A percentile compares a stretch with the other conserved stretches of the same genome.
phyloP scores from a whole-genome alignment of 2,888 invertebrate genomes.

The Pegoplata infirma region DNA sequence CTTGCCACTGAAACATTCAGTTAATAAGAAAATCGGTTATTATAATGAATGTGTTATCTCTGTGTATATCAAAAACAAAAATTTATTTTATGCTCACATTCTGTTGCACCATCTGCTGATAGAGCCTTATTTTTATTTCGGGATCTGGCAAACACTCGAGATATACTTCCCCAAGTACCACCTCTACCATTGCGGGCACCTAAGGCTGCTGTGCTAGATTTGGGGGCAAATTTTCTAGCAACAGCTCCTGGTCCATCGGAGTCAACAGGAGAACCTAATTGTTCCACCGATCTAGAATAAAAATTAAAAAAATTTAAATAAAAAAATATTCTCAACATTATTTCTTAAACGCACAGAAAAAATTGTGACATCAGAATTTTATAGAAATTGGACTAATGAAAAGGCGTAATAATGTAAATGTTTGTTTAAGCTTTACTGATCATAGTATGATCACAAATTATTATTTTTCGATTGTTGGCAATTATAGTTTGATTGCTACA shows the following conservation, averaged over 20 bases:
- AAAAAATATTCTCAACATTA: not conserved
- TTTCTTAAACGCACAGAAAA: too few species aligned
- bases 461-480: too few species aligned
- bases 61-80: slow-evolving; percentile 32
- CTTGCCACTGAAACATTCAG: too few species aligned
- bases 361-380: too few species aligned
- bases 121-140: slow-evolving; percentile 87
- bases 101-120: slow-evolving; percentile 79
- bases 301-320: not conserved
- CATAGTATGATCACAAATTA: too few species aligned
- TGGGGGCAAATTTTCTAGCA: slow-evolving; percentile 75
- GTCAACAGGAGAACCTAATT: slow-evolving; percentile 88
- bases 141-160: slow-evolving; percentile 91
- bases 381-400: too few species aligned
- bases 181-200: slow-evolving; percentile 82
- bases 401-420: too few species aligned
- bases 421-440: too few species aligned
- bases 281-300: slow-evolving; percentile 82
- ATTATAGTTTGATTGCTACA: too few species aligned
- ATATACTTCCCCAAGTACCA: slow-evolving; percentile 93
- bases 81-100: too few species aligned
- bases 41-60: too few species aligned
- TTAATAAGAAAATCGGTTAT: too few species aligned
- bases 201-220: slow-evolving; percentile 72
- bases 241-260: slow-evolving; percentile 82